These are phyloP conservation scores for Thryonomys swinderianus DNA, from an alignment of 2,113 vertebrate species.

Conservation along the genomic window DNA sequence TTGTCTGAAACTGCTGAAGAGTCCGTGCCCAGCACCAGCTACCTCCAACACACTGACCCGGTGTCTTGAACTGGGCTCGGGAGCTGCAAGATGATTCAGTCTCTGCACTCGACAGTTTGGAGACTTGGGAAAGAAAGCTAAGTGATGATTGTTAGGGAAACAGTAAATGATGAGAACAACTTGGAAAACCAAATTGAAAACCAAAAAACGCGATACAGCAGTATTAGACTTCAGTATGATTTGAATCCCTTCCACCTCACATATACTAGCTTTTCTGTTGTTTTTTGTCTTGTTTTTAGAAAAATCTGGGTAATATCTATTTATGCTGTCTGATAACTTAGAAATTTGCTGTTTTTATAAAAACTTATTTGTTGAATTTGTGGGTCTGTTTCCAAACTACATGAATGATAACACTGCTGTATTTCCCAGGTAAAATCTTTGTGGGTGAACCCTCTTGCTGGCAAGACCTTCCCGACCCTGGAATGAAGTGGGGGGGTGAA, in stretches of 20 bases:
- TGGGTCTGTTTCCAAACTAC: conserved; percentile 37
- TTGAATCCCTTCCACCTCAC: background rate
- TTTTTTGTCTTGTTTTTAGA: background rate
- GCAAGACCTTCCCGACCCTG: background rate
- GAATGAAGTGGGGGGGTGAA: background rate
- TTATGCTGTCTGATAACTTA: conserved; percentile 13
- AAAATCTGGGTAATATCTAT: background rate
- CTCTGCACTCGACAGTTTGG: background rate
- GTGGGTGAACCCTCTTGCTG: too few relatives aligned
- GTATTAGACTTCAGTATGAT: background rate
- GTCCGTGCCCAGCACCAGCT: too few relatives aligned
- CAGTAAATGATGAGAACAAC: background rate
- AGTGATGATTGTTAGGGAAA: background rate
- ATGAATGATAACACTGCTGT: conserved; percentile 41
- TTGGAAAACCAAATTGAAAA: background rate
- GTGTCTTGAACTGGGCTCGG: background rate
- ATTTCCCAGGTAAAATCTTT: conserved; percentile 60
- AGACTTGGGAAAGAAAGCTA: background rate
- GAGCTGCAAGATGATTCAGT: background rate
- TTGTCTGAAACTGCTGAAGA: background rate
- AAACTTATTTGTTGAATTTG: conserved; percentile 12
- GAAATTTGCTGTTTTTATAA: conserved; percentile 54
- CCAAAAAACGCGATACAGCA: conserved; percentile 7
- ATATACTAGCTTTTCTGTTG: background rate
- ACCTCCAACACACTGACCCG: too few relatives aligned